Evolutionary conservation across 2,797 vertebrate species (phyloP).

Genomic region (Microhierax caerulescens): DNA sequence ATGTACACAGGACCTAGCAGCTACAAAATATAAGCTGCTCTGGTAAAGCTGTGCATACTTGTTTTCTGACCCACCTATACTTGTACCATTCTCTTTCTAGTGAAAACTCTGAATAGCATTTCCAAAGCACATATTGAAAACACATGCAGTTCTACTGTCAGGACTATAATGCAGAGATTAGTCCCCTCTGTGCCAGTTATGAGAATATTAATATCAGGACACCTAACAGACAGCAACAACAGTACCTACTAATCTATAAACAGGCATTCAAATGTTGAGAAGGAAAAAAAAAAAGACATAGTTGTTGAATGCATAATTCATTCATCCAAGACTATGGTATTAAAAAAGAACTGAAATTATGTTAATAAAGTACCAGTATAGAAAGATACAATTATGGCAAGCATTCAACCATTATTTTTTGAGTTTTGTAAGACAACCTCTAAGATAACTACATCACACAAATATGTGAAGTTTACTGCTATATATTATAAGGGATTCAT

Average conservation of each 20-base stretch:
- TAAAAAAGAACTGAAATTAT: not conserved
- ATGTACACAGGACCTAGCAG: not conserved
- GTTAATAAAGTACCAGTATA: not conserved
- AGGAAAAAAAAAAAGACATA: not conserved
- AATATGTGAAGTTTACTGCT: not conserved
- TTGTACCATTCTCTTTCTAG: not conserved
- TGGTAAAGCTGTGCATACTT: accelerated
- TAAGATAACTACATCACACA: not conserved
- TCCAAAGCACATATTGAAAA: not conserved
- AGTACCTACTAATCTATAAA: not conserved
- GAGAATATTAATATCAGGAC: not conserved
- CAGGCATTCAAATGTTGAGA: not conserved
- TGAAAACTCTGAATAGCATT: not conserved
- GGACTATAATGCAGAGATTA: not conserved
- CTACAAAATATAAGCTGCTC: not conserved
- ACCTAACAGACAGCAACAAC: not conserved
- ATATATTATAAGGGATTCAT: not conserved
- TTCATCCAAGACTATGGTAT: not conserved
- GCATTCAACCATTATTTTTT: not conserved
- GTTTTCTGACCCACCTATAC: not conserved
- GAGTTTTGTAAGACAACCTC: not conserved
- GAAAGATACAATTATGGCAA: not conserved
- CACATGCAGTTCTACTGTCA: not conserved
- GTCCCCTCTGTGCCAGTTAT: not conserved
- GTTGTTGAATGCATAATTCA: not conserved